Percentiles rank a stretch among this genome's conserved stretches.
These are phyloP conservation scores for Pammene fasciana DNA, from an alignment of 2,888 invertebrate species.

Conservation along the genomic window DNA sequence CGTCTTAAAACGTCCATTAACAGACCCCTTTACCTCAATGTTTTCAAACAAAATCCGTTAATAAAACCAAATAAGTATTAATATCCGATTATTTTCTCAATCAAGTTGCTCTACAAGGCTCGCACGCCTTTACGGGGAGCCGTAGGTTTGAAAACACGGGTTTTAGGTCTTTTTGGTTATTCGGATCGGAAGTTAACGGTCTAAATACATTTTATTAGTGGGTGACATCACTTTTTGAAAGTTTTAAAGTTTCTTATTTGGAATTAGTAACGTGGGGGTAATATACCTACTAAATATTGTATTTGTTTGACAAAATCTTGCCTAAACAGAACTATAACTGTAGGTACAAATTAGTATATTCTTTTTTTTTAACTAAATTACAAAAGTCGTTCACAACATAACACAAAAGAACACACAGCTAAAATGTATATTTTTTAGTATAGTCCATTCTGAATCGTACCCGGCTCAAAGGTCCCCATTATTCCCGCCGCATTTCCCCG, in stretches of 20 bases:
- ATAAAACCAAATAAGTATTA: conserved; percentile 43
- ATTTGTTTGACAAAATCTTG: too few species aligned
- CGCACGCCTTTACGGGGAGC: conserved; percentile 35
- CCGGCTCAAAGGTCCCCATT: too few species aligned
- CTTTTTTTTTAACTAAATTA: too few species aligned
- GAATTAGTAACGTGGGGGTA: conserved; percentile 1
- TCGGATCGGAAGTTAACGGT: conserved; percentile 43
- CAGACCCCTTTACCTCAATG: conserved; percentile 33
- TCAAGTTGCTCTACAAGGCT: conserved; percentile 41
- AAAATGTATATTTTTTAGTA: too few species aligned
- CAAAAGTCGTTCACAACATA: too few species aligned
- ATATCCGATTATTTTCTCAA: conserved; percentile 42
- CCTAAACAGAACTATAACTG: too few species aligned
- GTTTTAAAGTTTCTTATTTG: conserved; percentile 27
- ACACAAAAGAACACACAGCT: too few species aligned
- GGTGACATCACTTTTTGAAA: conserved; percentile 40
- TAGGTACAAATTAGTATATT: too few species aligned
- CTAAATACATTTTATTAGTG: conserved; percentile 33
- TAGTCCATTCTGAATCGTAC: too few species aligned
- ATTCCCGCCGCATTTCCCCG: too few species aligned
- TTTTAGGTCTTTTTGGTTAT: conserved; percentile 44
- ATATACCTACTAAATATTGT: neutral
- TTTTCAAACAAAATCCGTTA: conserved; percentile 40
- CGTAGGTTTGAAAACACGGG: conserved; percentile 40
- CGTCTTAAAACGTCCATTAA: neutral